Percentiles rank a stretch among this genome's conserved stretches.
phyloP scores from a whole-genome alignment of 2,113 vertebrate genomes.

The Bos javanicus region DNA sequence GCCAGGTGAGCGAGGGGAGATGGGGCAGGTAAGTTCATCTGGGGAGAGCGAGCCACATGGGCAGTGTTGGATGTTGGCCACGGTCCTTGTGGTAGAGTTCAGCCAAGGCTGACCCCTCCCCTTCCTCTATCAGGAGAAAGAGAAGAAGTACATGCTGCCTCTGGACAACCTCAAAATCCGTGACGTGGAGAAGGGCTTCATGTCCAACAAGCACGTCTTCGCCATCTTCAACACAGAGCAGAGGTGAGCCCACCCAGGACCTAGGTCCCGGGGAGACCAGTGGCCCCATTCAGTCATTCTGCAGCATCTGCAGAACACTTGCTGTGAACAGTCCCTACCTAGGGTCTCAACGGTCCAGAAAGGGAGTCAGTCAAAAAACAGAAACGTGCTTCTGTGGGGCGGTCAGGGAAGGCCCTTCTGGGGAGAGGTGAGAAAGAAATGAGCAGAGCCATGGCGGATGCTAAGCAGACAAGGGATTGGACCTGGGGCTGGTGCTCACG shows the following conservation, averaged over 20 bases:
- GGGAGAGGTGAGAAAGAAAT: neutral
- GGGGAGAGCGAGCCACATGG: accelerated
- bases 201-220: conserved; percentile 96
- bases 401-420: neutral
- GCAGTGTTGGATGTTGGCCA: accelerated
- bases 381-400: neutral
- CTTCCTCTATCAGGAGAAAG: conserved; percentile 87
- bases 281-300: neutral
- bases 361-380: neutral
- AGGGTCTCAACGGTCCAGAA: neutral
- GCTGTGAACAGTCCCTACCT: neutral
- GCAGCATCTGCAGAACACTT: neutral
- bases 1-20: neutral
- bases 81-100: neutral
- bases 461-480: too few species aligned
- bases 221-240: conserved; percentile 98
- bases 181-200: conserved; percentile 97
- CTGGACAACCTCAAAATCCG: conserved; percentile 95
- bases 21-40: neutral
- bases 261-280: accelerated
- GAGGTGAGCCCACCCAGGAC: conserved; percentile 80
- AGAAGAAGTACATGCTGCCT: conserved; percentile 99
- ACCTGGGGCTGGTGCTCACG: neutral
- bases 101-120: neutral
- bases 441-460: neutral